Evolutionary conservation across 2,113 vertebrate genomes (phyloP), one percentile per base, ranked within the genome.

Genomic region (Cygnus buccinator): DNA sequence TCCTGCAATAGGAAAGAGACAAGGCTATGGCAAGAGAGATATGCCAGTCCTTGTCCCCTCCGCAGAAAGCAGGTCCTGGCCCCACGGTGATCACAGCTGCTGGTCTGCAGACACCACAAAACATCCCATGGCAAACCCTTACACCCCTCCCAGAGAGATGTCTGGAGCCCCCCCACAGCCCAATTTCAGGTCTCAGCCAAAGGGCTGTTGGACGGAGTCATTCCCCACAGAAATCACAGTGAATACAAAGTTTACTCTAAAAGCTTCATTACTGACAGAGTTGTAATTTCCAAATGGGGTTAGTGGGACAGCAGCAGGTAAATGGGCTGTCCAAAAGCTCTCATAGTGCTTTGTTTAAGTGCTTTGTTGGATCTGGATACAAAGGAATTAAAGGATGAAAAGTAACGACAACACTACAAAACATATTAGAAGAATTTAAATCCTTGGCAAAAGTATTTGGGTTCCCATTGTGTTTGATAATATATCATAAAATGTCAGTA

Each of bases 301-400:
- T 61, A 67, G 14, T 46, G 89, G 37, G n/a, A 46, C 26, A 81
- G 57, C 7, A 74, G 18, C 9, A 8, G 35, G 57, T 63, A 80
- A 94, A 89, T 23, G 4, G 10, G 21, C 75, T 95, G 94, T 89
- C 93, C 91, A 57, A 83, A 54, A 92, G 41, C 23, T 94, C 70
- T 79, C 58, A 33, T 61, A 84, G 77, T 90, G 31, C 75, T 65
- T 63, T 84, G 63, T 93, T 90, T 96, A 97, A 96, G 96, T 94
- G 92, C 83, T 95, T 96, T 91, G 84, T n/a, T 96, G 95, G 95
- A 96, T 62, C 94, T 58, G 62, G 44, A 79, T 91, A 41, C 43
- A 79, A 90, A 76, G 70, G 77, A 92, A 72, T 78, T 41, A 41
- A 65, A 75, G 48, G 35, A 63, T 68, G 70, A 91, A 61, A 95